Conservation (phyloP, 2,797 vertebrate genomes). For the Dryobates pubescens region DNA sequence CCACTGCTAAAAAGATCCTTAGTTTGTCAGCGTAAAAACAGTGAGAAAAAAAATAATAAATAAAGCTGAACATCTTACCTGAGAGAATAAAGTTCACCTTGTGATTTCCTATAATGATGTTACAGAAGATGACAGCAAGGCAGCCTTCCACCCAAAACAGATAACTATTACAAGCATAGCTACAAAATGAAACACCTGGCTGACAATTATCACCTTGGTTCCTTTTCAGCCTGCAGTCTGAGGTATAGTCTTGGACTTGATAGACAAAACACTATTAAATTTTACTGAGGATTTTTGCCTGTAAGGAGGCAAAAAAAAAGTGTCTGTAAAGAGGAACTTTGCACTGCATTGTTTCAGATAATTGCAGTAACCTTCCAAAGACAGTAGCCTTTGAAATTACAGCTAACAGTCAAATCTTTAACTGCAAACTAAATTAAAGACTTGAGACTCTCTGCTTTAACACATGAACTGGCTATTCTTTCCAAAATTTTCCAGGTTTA, state of each 20-base stretch:
- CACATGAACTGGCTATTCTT: background rate
- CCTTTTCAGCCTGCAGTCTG: background rate
- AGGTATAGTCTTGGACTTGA: background rate
- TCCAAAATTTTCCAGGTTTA: background rate
- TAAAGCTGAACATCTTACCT: background rate
- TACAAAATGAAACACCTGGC: background rate
- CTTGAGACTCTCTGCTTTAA: background rate
- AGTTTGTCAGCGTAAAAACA: background rate
- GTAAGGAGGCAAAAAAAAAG: background rate
- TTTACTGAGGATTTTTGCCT: background rate
- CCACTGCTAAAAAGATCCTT: background rate
- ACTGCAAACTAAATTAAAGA: background rate
- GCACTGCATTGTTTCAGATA: background rate
- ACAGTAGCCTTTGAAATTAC: background rate
- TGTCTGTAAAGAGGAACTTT: background rate
- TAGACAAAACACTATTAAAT: background rate
- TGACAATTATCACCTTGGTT: background rate
- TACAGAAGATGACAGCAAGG: background rate
- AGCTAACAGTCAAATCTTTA: background rate
- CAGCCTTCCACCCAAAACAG: background rate
- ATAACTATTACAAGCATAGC: background rate
- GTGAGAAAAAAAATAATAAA: background rate
- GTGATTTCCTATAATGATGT: background rate
- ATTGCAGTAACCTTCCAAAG: background rate
- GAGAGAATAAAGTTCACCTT: background rate